Evolutionary conservation across 1,140 invertebrate genomes (phyloP).

Genomic region (Trinorchestia longiramus): DNA sequence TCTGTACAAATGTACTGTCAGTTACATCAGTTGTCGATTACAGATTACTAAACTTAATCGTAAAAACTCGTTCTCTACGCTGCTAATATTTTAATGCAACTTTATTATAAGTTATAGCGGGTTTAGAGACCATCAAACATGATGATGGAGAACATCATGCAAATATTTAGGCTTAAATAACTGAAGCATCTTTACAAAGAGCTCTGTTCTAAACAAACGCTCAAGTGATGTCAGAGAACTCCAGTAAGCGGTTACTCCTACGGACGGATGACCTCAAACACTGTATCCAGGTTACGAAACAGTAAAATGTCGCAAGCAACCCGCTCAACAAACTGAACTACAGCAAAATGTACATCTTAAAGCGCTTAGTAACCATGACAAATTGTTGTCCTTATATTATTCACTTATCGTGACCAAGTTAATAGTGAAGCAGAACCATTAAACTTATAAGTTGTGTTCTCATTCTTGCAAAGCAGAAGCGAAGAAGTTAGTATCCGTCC

Average conservation of each 20-base stretch:
- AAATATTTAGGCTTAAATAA: no score
- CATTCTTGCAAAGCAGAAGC: background rate
- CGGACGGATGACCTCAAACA: background rate
- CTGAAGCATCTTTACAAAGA: no score
- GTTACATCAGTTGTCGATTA: no score
- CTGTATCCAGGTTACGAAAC: background rate
- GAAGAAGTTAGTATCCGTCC: background rate
- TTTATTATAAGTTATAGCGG: no score
- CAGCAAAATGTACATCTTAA: background rate
- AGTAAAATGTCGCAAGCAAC: constrained; percentile 7
- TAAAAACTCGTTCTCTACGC: no score
- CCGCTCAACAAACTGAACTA: background rate
- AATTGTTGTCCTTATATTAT: background rate
- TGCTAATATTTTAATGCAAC: no score
- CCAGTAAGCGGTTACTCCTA: background rate
- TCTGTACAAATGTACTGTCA: no score
- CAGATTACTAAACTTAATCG: no score
- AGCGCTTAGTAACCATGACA: background rate
- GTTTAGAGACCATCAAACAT: no score
- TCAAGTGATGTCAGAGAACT: background rate
- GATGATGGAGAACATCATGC: no score
- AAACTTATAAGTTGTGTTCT: background rate
- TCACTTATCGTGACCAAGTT: background rate
- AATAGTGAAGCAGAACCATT: background rate
- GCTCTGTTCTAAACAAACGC: background rate